Conservation (phyloP, 2,113 vertebrate genomes). For the Felis catus region F.catus_Fca126_mat1.0 CM031417.1:113628001-113628500, state of each 20-base stretch:
- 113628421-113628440: background rate
- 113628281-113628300: background rate
- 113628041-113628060: no score
- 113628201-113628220: background rate
- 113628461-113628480: background rate
- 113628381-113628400: background rate
- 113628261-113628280: background rate
- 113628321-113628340: background rate
- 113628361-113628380: background rate
- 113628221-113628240: slow-evolving; percentile 3
- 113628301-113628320: background rate
- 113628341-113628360: background rate
- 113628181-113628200: no score
- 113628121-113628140: no score
- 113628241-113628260: background rate
- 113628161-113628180: no score
- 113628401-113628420: background rate
- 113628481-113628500: background rate
- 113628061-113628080: no score
- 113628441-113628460: background rate
- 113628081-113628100: no score
- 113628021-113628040: no score
- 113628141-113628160: no score
- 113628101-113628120: no score
- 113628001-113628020: no score